phyloP scores from a whole-genome alignment of 2,888 invertebrate species.

The Drosophila neutralis region DNA sequence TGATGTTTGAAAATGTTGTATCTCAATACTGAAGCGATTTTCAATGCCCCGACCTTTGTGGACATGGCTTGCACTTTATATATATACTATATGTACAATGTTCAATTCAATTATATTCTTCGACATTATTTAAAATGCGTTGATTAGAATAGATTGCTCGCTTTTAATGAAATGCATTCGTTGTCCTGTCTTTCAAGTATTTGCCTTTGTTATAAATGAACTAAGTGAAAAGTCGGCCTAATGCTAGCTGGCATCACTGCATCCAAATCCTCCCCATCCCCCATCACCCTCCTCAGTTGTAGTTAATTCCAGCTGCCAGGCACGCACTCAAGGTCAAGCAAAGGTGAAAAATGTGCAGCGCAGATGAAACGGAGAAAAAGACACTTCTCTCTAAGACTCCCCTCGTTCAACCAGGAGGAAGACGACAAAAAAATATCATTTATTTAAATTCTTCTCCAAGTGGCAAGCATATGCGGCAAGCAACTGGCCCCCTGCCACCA shows the following conservation, averaged over 20 bases:
- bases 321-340: slow-evolving; percentile 72
- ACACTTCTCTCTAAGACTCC: slow-evolving; percentile 12
- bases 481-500: slow-evolving; percentile 22
- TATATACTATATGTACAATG: neutral
- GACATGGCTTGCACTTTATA: neutral
- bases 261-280: slow-evolving; percentile 5
- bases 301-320: slow-evolving; percentile 49
- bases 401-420: slow-evolving; percentile 33
- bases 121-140: slow-evolving; percentile 8
- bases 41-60: neutral
- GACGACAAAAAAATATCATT: slow-evolving; percentile 51
- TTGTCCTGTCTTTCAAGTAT: neutral
- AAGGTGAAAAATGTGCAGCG: slow-evolving; percentile 78
- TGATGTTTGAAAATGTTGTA: neutral
- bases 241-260: slow-evolving; percentile 51
- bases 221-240: slow-evolving; percentile 59
- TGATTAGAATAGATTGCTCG: slow-evolving; percentile 44
- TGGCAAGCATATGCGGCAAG: slow-evolving; percentile 57
- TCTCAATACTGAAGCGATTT: neutral
- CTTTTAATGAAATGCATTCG: slow-evolving; percentile 12
- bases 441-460: slow-evolving; percentile 61
- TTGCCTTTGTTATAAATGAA: slow-evolving; percentile 52
- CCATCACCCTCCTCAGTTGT: neutral
- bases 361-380: slow-evolving; percentile 50
- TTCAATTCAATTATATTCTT: slow-evolving; percentile 1